These are phyloP conservation scores for Misgurnus mizolepis DNA, from an alignment of 2,113 vertebrate species.

Conservation along the genomic window DNA sequence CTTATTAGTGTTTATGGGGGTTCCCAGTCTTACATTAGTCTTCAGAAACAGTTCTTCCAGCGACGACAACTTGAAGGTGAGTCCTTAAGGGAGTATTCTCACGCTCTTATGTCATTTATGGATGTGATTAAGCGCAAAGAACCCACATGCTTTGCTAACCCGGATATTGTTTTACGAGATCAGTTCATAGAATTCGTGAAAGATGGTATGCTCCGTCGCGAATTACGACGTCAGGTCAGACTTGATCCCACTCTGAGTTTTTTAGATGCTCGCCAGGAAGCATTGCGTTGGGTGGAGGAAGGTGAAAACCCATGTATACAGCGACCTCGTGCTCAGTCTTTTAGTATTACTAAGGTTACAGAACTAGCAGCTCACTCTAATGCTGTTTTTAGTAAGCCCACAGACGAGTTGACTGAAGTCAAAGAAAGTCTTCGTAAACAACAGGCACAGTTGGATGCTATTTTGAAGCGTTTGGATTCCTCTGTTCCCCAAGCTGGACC, in stretches of 20 bases:
- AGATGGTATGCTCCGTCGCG: not conserved
- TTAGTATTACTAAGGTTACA: too few relatives aligned
- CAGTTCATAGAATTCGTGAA: slow-evolving; percentile 12
- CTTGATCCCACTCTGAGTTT: not conserved
- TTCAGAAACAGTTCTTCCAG: slow-evolving; percentile 20
- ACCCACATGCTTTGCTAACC: not conserved
- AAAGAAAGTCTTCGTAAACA: too few relatives aligned
- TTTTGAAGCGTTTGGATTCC: too few relatives aligned
- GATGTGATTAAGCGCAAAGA: not conserved
- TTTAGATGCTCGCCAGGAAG: not conserved
- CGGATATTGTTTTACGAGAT: not conserved
- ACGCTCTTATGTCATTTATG: not conserved
- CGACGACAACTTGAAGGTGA: not conserved
- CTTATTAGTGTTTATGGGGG: not conserved
- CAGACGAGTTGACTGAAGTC: too few relatives aligned
- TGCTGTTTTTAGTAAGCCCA: too few relatives aligned
- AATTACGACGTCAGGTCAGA: not conserved
- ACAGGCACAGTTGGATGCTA: too few relatives aligned
- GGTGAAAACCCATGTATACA: not conserved
- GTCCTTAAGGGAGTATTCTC: not conserved
- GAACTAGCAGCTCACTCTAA: too few relatives aligned
- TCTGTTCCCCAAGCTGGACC: too few relatives aligned
- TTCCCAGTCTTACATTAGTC: not conserved
- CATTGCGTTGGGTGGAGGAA: not conserved
- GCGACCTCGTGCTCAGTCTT: not conserved